A percentile compares a stretch with the other conserved stretches of the same genome.
Evolutionary conservation across 2,888 invertebrate genomes (phyloP).

Genomic region (Ophioninae sp.): DNA sequence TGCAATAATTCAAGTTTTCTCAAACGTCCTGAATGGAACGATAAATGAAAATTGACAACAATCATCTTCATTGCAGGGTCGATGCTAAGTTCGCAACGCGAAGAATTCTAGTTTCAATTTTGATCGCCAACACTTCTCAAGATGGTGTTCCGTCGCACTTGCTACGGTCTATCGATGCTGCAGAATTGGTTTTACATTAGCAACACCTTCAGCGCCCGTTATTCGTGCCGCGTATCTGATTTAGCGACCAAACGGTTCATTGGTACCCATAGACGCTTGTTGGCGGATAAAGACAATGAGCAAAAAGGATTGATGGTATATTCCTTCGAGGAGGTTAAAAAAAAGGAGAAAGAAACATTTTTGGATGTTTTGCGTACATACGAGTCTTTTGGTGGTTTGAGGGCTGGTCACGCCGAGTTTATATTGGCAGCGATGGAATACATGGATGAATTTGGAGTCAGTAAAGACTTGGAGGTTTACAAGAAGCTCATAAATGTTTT

Average conservation of each 20-base stretch:
- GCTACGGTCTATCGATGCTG: slow-evolving; percentile 1
- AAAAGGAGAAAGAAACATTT: slow-evolving; percentile 87
- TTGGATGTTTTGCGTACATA: slow-evolving; percentile 89
- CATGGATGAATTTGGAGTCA: slow-evolving; percentile 95
- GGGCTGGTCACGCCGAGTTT: slow-evolving; percentile 96
- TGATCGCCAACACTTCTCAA: neutral
- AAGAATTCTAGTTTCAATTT: neutral
- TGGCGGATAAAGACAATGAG: neutral
- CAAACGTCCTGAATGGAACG: neutral
- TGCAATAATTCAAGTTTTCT: neutral
- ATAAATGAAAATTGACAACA: neutral
- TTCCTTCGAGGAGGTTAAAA: slow-evolving; percentile 48
- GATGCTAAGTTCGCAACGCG: neutral
- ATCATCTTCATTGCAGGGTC: neutral
- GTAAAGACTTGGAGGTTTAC: slow-evolving; percentile 93
- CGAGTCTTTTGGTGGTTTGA: slow-evolving; percentile 85
- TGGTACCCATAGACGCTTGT: neutral
- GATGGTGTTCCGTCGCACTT: neutral
- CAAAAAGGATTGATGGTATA: neutral
- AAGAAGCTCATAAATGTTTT: slow-evolving; percentile 92
- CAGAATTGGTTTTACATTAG: neutral
- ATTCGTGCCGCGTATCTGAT: neutral
- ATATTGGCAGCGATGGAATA: slow-evolving; percentile 93
- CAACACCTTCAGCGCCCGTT: neutral
- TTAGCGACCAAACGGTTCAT: slow-evolving; percentile 5